Percentiles rank a stretch among this genome's conserved stretches.
phyloP scores from a whole-genome alignment of 2,888 invertebrate species.

The Colletes collaris region DNA sequence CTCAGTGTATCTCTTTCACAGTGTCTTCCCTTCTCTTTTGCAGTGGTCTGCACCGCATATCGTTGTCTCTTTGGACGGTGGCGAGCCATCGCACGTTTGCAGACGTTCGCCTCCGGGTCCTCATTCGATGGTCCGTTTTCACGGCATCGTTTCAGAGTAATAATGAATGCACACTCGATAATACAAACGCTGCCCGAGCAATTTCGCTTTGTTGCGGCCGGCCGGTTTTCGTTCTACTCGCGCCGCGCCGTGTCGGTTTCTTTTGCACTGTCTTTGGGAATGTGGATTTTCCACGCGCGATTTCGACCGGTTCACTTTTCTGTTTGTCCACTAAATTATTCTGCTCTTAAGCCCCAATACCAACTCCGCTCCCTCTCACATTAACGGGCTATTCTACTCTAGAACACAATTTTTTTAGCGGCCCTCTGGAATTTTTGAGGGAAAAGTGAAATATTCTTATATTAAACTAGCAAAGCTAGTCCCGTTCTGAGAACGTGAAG shows the following conservation, averaged over 20 bases:
- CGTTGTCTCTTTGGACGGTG: conserved; percentile 64
- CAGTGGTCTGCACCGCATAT: conserved; percentile 26
- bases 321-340: background rate
- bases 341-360: too few species aligned
- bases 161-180: conserved; percentile 51
- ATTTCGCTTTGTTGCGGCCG: conserved; percentile 21
- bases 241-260: background rate
- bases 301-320: background rate
- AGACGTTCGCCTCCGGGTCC: conserved; percentile 61
- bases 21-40: conserved; percentile 50
- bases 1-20: conserved; percentile 39
- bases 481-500: too few species aligned
- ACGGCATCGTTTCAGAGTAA: conserved; percentile 40
- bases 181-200: conserved; percentile 33
- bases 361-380: too few species aligned
- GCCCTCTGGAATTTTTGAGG: too few species aligned
- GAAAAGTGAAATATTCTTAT: too few species aligned
- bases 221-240: conserved; percentile 17
- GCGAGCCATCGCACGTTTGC: conserved; percentile 55
- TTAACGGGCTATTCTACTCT: too few species aligned
- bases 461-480: too few species aligned
- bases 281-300: background rate
- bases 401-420: too few species aligned
- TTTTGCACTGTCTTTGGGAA: conserved; percentile 14
- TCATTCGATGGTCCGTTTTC: conserved; percentile 62